Base-by-base conservation (phyloP, 2,888 invertebrate species). In the Caenorhabditis zanzibari region DNA sequence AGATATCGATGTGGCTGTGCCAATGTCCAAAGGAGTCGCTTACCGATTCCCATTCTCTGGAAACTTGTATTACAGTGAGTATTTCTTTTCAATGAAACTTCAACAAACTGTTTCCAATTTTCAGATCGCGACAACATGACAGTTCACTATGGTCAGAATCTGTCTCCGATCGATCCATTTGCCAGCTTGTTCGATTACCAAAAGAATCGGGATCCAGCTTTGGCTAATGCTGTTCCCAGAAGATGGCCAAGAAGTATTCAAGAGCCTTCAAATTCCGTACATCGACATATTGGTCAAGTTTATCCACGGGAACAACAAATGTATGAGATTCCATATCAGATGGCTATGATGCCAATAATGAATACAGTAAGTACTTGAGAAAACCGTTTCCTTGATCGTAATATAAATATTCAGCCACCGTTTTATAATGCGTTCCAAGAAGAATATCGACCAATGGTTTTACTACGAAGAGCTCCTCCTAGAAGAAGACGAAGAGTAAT, bases 11-110 rank as follows among this genome's bases (percentile, higher is more conserved):
- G 85, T 90, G 41, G 87, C 88, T 7, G 81, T 90, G 49, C 89
- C 89, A 5, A 86, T 90, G 38, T 86, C 87, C 12, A 90, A 90
- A 66, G 89, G 89, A 47, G 79, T 90, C 63, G 89, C 89, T 26
- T 89, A 89, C 68, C 79, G 89, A 19, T 83, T 89, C 66, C 90
- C 89, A 12, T 80, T 90, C 79, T 86, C 89, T 59, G 90, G 90
- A 88, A 90, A 90, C 47, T 49, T 89, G 58, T 89, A 88, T 76
- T 88, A 87, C 64, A 79, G 88, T 89, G 35, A 63, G 79, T 61
- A 66, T 52, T 52, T 12, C 19, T 19, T 47, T 56, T 66, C 32
- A 2, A 12, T n/a, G 28, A 9, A 41, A n/a, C 4, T 12, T 12
- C 1, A 28, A 14, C 16, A 1, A 61, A 12, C 9, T 10, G 22